Base-by-base conservation (phyloP, 2,797 vertebrate species). In the Buceros bicornis region DNA sequence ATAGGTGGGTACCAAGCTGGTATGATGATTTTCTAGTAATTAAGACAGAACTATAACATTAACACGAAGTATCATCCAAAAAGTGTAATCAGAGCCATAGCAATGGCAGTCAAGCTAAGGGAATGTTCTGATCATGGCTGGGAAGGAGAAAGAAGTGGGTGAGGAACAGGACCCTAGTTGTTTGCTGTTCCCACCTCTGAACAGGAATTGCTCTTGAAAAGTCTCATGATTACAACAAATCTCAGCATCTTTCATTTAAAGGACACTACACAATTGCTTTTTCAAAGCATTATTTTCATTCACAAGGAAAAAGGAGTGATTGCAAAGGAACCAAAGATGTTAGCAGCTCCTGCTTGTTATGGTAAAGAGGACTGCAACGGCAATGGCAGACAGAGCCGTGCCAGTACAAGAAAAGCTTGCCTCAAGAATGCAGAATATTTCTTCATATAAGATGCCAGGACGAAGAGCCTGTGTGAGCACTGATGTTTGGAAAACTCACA, bases 381-480 rank as follows among this genome's bases (percentile, higher is more conserved):
- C 10, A 20, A 29, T 40, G n/a, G 37, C 40, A 90, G n/a, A 13
- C 1, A 0, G 5, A 10, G 7, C 25, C 10, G 1, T 50, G 24
- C 5, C 1, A 22, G 40, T n/a, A 77, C 14, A 51, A 51, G 73
- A 31, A 47, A 85, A 92, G 72, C 51, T 53, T 69, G 4, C 26
- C 33, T 72, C 26, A 42, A 73, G 20, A 25, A 18, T 10, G 16
- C 37, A 73, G 47, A 94, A 40, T 65, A 47, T 53, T 48, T 86
- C 20, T 72, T 66, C 42, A 25, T 16, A 9, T 61, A 37, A 40
- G n/a, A 29, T 45, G 14, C 11, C 12, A 35, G 26, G 37, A 57
- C 61, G 31, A 21, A 64, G 78, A 56, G 8, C 29, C 40, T 83
- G 8, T 35, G 61, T 0, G 0, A 56, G 17, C 28, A 43, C 0